Conservation (phyloP, 2,113 vertebrate species). For the Azemiops feae region DNA sequence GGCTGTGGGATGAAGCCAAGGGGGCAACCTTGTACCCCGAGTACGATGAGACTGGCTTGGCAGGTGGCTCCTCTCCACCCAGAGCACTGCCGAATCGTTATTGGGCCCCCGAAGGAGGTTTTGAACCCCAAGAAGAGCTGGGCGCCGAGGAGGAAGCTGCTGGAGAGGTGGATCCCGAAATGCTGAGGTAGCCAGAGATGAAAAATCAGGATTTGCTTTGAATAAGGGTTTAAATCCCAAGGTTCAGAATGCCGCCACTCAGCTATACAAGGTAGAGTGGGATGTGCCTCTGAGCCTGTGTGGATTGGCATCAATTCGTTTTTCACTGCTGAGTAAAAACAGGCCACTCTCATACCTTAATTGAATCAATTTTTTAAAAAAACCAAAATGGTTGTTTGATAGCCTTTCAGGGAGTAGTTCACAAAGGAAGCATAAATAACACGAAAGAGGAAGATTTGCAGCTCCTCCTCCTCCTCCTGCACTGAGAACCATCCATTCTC, state of each 20-base stretch:
- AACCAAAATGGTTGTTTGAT: neutral
- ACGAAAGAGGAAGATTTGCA: neutral
- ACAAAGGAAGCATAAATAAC: neutral
- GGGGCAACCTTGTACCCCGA: slow-evolving; percentile 61
- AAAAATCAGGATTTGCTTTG: neutral
- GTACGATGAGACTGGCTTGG: slow-evolving; percentile 71
- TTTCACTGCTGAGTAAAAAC: neutral
- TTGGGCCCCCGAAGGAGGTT: slow-evolving; percentile 5
- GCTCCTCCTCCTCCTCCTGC: neutral
- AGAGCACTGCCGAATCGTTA: neutral
- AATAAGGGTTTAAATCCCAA: neutral
- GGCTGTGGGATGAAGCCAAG: slow-evolving; percentile 63
- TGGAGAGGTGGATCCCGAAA: slow-evolving; percentile 20
- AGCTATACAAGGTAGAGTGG: neutral
- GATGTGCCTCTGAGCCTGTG: neutral
- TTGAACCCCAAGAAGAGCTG: slow-evolving; percentile 19
- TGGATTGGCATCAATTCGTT: neutral
- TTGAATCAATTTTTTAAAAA: neutral
- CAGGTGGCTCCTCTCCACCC: neutral
- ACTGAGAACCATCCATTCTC: neutral
- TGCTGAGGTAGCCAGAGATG: slow-evolving; percentile 20
- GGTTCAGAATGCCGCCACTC: neutral
- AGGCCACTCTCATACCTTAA: neutral
- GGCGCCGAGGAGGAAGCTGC: slow-evolving; percentile 14
- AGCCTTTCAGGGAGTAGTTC: neutral